Evolutionary conservation across 2,888 invertebrate genomes (phyloP), one percentile per base, ranked within the genome.

Genomic region (Drosophila anomalata): DNA sequence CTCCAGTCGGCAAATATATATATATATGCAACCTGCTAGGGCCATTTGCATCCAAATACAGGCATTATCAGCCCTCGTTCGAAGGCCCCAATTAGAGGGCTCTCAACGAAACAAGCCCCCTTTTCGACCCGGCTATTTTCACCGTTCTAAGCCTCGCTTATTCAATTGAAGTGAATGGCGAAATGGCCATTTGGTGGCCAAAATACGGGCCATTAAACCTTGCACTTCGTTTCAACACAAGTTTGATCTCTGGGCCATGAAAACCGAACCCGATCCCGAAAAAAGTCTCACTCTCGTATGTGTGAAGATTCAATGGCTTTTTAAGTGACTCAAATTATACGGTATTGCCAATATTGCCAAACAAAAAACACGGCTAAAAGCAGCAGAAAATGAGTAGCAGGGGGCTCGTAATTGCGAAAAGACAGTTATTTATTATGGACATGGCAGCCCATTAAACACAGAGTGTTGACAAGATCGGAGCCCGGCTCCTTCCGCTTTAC

Each of bases 1-100:
- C 14, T 36, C 44, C 42, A 41, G 48, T 20, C 41, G 52, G 50
- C 24, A 48, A 22, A 53, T 33, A 11, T 47, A 39, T 59, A 42
- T 57, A 4, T 47, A 26, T 59, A 42, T 57, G 46, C 44, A 69
- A 60, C 60, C 70, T 54, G 58, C 54, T 22, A 54, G 44, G 50
- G 47, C 47, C 36, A 50, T 57, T 52, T 36, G 51, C 53, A 53
- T 58, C 39, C 26, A 42, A 59, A 70, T 77, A 70, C 77, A 53
- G 81, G 81, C 81, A 78, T 67, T 69, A 78, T 73, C 76, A 74
- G 58, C 67, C 66, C 52, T 47, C 53, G 58, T 55, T 55, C 65
- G 42, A 24, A 48, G 47, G 65, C 42, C 41, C 14, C 70, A 78
- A 71, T 78, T 73, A 71, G 56, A 51, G 42, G 42, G 41, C 41